phyloP scores from a whole-genome alignment of 1,140 invertebrate species.

The Sipha flava region DNA sequence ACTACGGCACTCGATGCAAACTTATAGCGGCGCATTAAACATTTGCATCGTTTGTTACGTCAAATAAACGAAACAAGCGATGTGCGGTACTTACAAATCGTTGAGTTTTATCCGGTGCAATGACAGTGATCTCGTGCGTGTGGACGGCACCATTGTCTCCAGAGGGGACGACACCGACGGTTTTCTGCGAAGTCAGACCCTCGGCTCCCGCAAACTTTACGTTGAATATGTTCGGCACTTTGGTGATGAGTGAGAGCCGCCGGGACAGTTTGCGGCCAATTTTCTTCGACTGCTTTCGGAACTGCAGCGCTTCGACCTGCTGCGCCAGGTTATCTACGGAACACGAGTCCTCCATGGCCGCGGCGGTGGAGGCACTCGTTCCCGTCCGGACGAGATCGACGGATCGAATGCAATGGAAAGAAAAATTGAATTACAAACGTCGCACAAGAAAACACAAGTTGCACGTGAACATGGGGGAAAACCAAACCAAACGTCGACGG shows the following conservation, averaged over 20 bases:
- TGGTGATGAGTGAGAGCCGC: conserved; percentile 48
- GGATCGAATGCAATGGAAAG: not conserved
- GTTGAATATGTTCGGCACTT: conserved; percentile 46
- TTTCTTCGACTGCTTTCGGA: conserved; percentile 42
- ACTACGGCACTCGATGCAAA: no score
- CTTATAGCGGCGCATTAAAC: no score
- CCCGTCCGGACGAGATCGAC: not conserved
- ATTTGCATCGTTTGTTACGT: no score
- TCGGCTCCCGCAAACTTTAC: conserved; percentile 28
- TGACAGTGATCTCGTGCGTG: conserved; percentile 46
- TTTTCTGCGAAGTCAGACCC: conserved; percentile 9
- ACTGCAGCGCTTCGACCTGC: conserved; percentile 30
- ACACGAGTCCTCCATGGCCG: conserved; percentile 18
- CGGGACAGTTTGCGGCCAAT: conserved; percentile 47
- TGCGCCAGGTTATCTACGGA: not conserved
- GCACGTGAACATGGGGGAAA: not conserved
- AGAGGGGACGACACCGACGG: conserved; percentile 38
- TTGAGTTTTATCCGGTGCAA: conserved; percentile 49
- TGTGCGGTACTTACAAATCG: conserved; percentile 45
- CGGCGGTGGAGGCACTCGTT: not conserved
- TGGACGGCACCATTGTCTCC: conserved; percentile 40
- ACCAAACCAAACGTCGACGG: no score
- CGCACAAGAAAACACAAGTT: not conserved
- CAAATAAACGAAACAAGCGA: no score
- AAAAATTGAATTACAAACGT: not conserved